Evolutionary conservation across 30 jellyfish, hydroid and myxozoan genomes (phyloP).

Genomic region (Cassiopea xamachana): DNA sequence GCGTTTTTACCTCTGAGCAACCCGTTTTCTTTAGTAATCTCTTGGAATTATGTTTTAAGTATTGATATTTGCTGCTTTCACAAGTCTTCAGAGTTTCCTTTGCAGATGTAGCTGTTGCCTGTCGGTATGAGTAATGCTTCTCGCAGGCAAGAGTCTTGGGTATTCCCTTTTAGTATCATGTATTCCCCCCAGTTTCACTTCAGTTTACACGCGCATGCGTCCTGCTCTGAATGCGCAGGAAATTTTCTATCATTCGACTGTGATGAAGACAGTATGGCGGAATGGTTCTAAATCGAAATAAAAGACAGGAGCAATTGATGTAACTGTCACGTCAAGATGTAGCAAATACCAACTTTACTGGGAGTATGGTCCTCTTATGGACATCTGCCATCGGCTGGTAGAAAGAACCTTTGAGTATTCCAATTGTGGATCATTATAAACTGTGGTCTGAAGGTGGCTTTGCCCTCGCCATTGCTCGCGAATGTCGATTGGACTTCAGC

Average conservation of each 20-base stretch:
- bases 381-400: slow-evolving; percentile 66
- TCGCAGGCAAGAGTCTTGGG: background rate
- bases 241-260: slow-evolving; percentile 75
- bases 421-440: slow-evolving; percentile 36
- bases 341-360: slow-evolving; percentile 1
- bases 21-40: no score
- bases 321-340: slow-evolving; percentile 52
- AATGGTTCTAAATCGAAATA: slow-evolving; percentile 16
- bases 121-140: background rate
- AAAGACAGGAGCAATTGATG: slow-evolving; percentile 1
- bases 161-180: slow-evolving; percentile 12
- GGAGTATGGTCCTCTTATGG: slow-evolving; percentile 64
- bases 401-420: background rate
- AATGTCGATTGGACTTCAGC: slow-evolving; percentile 58
- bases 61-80: no score
- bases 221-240: slow-evolving; percentile 80
- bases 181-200: slow-evolving; percentile 8
- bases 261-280: slow-evolving; percentile 77
- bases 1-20: no score
- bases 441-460: slow-evolving; percentile 49
- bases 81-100: no score
- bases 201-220: slow-evolving; percentile 68
- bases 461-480: slow-evolving; percentile 55
- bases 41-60: no score
- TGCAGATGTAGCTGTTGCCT: background rate